These are phyloP conservation scores for Sussaba pulchella DNA, from an alignment of 2,888 invertebrate species.

Conservation along the genomic window DNA sequence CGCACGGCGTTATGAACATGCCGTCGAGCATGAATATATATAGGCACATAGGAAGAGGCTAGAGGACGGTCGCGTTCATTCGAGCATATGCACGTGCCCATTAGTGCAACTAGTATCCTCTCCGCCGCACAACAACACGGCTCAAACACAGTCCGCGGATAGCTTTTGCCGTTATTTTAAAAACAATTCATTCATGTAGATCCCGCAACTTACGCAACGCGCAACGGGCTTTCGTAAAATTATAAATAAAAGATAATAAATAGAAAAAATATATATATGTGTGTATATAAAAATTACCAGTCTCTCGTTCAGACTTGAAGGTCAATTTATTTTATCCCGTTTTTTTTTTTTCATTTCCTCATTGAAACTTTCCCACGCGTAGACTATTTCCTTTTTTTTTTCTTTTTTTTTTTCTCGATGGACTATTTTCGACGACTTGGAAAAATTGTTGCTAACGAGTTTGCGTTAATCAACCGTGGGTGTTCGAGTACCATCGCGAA, in stretches of 20 bases:
- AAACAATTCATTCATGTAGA: constrained; percentile 19
- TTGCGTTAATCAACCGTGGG: neutral
- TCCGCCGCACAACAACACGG: neutral
- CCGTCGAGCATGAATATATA: constrained; percentile 35
- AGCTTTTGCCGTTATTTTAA: constrained; percentile 35
- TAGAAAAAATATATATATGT: too few species aligned
- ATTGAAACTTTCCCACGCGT: too few species aligned
- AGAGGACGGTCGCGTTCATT: constrained; percentile 28
- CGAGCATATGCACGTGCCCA: constrained; percentile 32
- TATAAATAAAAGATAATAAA: neutral
- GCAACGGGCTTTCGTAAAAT: neutral
- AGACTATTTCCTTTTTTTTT: too few species aligned
- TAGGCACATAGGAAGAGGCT: constrained; percentile 32
- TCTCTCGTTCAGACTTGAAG: constrained; percentile 20
- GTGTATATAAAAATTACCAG: too few species aligned
- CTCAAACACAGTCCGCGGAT: constrained; percentile 8
- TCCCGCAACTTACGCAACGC: too few species aligned
- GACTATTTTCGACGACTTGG: neutral
- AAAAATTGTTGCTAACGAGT: constrained; percentile 13
- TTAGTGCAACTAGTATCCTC: constrained; percentile 19
- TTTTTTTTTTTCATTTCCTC: too few species aligned
- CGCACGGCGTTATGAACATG: neutral
- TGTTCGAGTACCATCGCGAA: constrained; percentile 7
- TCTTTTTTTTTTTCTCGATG: neutral
- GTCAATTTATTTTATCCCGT: too few species aligned